Conservation (phyloP, 2,888 invertebrate genomes). For the Anticlea derivata region DNA sequence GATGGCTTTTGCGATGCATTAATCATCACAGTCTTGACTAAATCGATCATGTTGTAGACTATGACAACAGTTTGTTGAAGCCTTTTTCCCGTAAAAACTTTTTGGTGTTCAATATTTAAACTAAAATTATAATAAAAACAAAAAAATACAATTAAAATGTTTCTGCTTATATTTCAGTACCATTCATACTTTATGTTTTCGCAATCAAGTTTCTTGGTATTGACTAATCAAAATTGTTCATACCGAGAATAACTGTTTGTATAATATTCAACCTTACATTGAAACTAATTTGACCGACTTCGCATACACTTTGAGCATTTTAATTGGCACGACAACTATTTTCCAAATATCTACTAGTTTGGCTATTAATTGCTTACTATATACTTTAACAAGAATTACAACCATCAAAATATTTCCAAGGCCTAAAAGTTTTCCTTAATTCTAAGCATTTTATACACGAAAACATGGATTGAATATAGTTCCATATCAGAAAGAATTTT, state of each 20-base stretch:
- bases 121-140: not conserved
- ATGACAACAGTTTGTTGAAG: not conserved
- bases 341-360: slow-evolving; percentile 44
- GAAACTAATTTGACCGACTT: slow-evolving; percentile 17
- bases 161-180: too few species aligned
- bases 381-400: slow-evolving; percentile 8
- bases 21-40: slow-evolving; percentile 64
- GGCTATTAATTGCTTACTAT: slow-evolving; percentile 40
- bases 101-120: not conserved
- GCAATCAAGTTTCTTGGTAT: slow-evolving; percentile 5
- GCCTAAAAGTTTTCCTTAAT: slow-evolving; percentile 26
- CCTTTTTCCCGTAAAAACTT: too few species aligned
- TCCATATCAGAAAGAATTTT: slow-evolving; percentile 44
- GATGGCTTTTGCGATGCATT: slow-evolving; percentile 59
- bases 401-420: slow-evolving; percentile 25
- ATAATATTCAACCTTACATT: slow-evolving; percentile 15
- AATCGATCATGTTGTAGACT: slow-evolving; percentile 36
- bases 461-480: slow-evolving; percentile 42
- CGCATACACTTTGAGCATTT: slow-evolving; percentile 32
- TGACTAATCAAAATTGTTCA: slow-evolving; percentile 24
- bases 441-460: slow-evolving; percentile 41
- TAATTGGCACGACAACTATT: slow-evolving; percentile 37
- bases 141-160: too few species aligned
- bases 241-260: slow-evolving; percentile 15
- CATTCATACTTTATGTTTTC: not conserved